Percentiles rank a stretch among this genome's conserved stretches.
Conservation (phyloP, 92 coral and sea anemone species). For the Zoanthus sociatus region DNA sequence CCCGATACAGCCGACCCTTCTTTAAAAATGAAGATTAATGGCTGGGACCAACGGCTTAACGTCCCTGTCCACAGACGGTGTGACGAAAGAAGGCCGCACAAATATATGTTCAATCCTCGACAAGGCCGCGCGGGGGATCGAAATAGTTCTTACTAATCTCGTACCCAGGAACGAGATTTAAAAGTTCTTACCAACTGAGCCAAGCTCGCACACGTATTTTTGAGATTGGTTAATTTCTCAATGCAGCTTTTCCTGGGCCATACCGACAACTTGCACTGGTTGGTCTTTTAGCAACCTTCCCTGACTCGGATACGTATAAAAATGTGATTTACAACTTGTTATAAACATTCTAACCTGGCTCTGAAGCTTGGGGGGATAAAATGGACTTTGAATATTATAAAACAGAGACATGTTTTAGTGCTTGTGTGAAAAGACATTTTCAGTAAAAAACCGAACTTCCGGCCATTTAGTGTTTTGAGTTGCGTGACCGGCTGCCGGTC, state of each 20-base stretch:
- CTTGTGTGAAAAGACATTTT: not conserved
- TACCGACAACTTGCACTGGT: not conserved
- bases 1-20: no score
- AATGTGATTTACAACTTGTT: not conserved
- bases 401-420: not conserved
- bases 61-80: no score
- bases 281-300: not conserved
- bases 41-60: no score
- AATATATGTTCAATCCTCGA: not conserved
- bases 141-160: not conserved
- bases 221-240: not conserved
- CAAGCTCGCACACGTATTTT: not conserved
- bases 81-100: no score
- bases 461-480: no score
- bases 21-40: no score
- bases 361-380: not conserved
- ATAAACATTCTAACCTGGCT: not conserved
- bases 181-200: not conserved
- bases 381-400: not conserved
- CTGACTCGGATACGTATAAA: not conserved
- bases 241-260: not conserved
- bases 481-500: no score
- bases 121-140: not conserved
- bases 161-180: no score
- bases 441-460: no score